phyloP scores from a whole-genome alignment of 1,140 invertebrate species.

The Branchinecta lynchi region DNA sequence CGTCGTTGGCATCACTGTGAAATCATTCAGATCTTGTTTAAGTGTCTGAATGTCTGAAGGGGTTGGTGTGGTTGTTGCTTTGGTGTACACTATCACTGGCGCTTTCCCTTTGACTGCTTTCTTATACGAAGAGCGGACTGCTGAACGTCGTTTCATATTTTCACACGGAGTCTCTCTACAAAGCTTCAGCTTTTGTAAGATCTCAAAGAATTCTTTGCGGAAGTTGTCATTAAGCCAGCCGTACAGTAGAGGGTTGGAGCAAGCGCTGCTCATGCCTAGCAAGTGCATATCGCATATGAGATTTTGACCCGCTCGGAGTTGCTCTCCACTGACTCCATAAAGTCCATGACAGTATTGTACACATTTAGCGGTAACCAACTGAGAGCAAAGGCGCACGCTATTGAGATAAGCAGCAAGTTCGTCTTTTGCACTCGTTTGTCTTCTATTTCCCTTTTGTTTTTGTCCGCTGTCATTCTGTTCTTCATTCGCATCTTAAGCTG shows the following conservation, averaged over 20 bases:
- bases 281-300: constrained; percentile 62
- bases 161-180: constrained; percentile 5
- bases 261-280: constrained; percentile 64
- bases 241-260: constrained; percentile 65
- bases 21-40: neutral
- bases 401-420: constrained; percentile 62
- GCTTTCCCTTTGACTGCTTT: neutral
- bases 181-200: constrained; percentile 24
- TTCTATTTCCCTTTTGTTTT: constrained; percentile 30
- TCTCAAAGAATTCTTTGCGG: constrained; percentile 39
- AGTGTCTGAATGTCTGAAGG: neutral
- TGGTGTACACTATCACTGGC: neutral
- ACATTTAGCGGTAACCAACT: constrained; percentile 76
- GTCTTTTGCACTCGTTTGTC: constrained; percentile 53
- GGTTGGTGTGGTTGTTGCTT: neutral
- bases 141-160: too few species aligned
- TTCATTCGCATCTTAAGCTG: constrained; percentile 38
- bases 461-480: constrained; percentile 5
- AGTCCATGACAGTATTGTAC: constrained; percentile 59
- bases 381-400: constrained; percentile 65
- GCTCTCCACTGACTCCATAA: constrained; percentile 33
- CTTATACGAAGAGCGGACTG: neutral
- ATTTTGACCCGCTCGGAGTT: constrained; percentile 41
- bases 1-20: neutral
- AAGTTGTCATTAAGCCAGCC: constrained; percentile 50